These are phyloP conservation scores for Flabesymbios commensalis DNA, from an alignment of 2,888 invertebrate genomes.

Conservation along the genomic window DNA sequence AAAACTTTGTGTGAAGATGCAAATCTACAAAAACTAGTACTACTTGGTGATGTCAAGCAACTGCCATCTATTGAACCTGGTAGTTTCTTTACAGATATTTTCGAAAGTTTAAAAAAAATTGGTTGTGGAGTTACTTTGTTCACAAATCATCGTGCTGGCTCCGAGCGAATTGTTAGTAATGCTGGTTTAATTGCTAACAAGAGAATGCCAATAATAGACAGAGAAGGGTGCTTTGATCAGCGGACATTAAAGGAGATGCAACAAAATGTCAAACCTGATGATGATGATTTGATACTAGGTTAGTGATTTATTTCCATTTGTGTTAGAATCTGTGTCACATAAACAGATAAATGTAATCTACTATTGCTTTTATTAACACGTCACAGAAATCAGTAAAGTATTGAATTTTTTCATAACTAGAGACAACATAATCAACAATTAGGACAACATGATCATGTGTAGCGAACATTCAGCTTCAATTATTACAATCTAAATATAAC, in stretches of 20 bases:
- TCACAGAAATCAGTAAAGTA: too few species aligned
- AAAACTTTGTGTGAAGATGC: slow-evolving; percentile 41
- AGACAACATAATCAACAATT: too few species aligned
- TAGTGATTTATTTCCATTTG: not conserved
- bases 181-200: slow-evolving; percentile 45
- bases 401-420: too few species aligned
- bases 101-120: slow-evolving; percentile 17
- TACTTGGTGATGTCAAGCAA: slow-evolving; percentile 53
- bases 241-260: slow-evolving; percentile 12
- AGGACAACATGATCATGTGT: too few species aligned
- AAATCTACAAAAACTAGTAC: slow-evolving; percentile 41
- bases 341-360: too few species aligned
- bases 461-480: too few species aligned
- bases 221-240: slow-evolving; percentile 33
- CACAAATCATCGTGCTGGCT: slow-evolving; percentile 52
- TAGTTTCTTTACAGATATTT: slow-evolving; percentile 48
- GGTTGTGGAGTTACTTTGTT: slow-evolving; percentile 42
- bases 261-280: not conserved
- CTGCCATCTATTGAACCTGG: slow-evolving; percentile 56
- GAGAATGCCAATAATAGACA: slow-evolving; percentile 40
- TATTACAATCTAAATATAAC: too few species aligned
- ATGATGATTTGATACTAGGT: not conserved
- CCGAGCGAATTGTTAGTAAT: slow-evolving; percentile 48
- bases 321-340: too few species aligned
- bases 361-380: too few species aligned